Percentiles rank a stretch among this genome's conserved stretches.
Conservation (phyloP, 2,113 vertebrate species). For the Corvus cornix region DNA sequence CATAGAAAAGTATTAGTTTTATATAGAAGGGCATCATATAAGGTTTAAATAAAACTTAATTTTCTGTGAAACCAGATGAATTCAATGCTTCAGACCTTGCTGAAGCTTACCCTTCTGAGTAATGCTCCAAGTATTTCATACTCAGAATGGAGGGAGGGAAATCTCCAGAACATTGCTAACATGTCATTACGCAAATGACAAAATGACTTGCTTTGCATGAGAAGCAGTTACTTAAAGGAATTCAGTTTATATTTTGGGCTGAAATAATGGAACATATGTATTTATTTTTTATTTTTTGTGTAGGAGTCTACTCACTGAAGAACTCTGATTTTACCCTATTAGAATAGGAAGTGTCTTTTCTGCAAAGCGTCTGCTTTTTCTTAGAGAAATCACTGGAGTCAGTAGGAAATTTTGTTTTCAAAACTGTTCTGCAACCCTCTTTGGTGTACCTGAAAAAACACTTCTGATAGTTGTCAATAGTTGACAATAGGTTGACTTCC, state of each 20-base stretch:
- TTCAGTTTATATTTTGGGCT: not conserved
- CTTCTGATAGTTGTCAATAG: not conserved
- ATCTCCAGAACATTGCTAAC: not conserved
- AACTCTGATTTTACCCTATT: not conserved
- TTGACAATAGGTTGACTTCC: not conserved
- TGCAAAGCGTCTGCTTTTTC: not conserved
- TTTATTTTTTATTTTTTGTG: not conserved
- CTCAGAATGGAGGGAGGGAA: not conserved
- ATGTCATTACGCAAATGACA: fast-evolving
- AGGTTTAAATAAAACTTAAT: not conserved
- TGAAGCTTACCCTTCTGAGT: not conserved
- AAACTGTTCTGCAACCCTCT: not conserved
- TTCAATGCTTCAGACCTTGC: not conserved
- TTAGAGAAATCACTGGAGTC: not conserved
- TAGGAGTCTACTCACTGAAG: not conserved
- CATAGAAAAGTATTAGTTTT: not conserved
- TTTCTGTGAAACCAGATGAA: not conserved
- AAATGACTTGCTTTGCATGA: not conserved
- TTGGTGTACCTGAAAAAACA: not conserved
- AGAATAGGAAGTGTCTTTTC: not conserved
- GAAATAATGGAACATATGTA: not conserved
- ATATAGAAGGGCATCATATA: not conserved
- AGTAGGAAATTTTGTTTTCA: not conserved
- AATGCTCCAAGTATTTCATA: not conserved
- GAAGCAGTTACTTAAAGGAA: not conserved